phyloP scores from a whole-genome alignment of 2,797 vertebrate genomes.

The Meriones psammophilus region DNA sequence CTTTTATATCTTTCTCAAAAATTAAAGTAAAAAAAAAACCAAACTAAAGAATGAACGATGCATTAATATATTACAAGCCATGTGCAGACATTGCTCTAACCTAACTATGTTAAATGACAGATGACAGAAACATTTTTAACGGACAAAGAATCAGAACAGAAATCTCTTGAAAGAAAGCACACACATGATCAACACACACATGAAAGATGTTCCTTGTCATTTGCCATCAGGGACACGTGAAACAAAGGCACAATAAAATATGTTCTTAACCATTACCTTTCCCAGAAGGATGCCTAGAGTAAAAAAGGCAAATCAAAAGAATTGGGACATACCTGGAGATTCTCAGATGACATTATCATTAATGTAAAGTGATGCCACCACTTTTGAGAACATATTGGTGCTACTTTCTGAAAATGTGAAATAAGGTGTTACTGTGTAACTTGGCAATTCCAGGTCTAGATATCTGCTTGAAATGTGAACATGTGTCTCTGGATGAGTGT shows the following conservation, averaged over 20 bases:
- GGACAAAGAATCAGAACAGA: neutral
- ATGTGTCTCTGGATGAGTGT: neutral
- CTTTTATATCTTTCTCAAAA: neutral
- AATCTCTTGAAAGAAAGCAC: neutral
- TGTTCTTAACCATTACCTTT: neutral
- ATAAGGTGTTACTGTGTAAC: neutral
- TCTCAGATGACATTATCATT: neutral
- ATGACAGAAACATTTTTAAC: neutral
- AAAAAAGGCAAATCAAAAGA: neutral
- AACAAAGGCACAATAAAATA: neutral
- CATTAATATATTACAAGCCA: neutral
- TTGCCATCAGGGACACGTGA: neutral
- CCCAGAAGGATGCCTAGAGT: neutral
- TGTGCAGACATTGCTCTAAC: neutral
- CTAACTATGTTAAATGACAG: neutral
- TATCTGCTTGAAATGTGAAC: neutral
- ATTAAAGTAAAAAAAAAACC: neutral
- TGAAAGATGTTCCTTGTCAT: neutral
- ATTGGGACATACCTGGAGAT: neutral
- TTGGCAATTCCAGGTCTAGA: neutral
- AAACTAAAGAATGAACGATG: neutral
- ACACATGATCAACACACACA: neutral
- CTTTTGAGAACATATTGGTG: neutral
- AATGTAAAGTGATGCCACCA: neutral
- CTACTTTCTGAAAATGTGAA: neutral